phyloP scores from a whole-genome alignment of 2,113 vertebrate genomes.

The Ginglymostoma cirratum region DNA sequence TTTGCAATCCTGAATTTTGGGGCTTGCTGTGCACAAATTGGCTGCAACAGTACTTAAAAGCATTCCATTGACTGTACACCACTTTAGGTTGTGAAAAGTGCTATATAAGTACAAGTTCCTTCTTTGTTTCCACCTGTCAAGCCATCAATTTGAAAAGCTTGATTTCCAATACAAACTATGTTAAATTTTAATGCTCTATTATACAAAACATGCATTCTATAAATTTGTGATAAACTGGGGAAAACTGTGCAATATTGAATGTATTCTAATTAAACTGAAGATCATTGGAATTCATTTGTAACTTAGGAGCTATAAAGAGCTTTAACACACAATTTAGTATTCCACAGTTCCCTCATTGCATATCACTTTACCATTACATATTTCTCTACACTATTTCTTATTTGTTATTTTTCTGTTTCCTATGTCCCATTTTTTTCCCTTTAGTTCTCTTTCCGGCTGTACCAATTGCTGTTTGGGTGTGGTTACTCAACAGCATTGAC shows the following conservation, averaged over 20 bases:
- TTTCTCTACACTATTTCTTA: not conserved
- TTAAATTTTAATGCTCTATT: not conserved
- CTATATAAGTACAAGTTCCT: not conserved
- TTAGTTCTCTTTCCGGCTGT: not conserved
- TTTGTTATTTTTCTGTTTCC: not conserved
- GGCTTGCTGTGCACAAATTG: not conserved
- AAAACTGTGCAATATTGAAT: not conserved
- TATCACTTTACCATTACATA: not conserved
- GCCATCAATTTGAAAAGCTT: not conserved
- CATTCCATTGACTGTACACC: not conserved
- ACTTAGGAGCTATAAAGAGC: not conserved
- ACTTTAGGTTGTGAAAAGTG: not conserved
- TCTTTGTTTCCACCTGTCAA: not conserved
- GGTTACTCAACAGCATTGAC: not conserved
- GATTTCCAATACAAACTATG: not conserved
- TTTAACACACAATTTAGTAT: not conserved
- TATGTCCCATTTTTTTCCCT: not conserved
- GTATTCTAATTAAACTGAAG: not conserved
- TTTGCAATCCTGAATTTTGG: not conserved
- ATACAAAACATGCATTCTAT: not conserved
- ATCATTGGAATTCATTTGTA: slow-evolving; percentile 2
- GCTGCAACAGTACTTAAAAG: not conserved
- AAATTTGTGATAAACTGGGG: not conserved
- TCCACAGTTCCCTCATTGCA: not conserved
- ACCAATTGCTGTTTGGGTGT: not conserved